Percentiles rank a stretch among this genome's conserved stretches.
Conservation (phyloP, 1,140 invertebrate species). For the Hyles vespertilio region DNA sequence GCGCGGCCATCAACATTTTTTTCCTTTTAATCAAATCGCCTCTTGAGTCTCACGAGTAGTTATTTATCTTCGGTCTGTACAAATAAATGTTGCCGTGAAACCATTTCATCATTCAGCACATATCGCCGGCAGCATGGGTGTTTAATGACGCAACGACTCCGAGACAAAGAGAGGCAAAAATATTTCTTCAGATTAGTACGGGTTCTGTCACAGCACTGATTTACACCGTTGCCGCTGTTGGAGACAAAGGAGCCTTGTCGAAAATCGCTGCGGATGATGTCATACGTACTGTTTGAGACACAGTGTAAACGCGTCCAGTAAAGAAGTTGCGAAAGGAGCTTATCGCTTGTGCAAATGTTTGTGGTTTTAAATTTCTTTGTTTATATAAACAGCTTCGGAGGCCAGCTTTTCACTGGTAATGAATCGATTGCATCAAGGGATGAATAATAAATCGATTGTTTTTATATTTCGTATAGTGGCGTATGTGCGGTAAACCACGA, state of each 20-base stretch:
- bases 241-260: slow-evolving; percentile 63
- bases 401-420: background rate
- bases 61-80: slow-evolving; percentile 51
- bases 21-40: slow-evolving; percentile 37
- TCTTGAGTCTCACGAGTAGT: slow-evolving; percentile 35
- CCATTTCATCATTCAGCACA: slow-evolving; percentile 64
- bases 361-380: background rate
- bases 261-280: slow-evolving; percentile 60
- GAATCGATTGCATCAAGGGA: no score
- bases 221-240: slow-evolving; percentile 55
- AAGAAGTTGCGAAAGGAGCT: background rate
- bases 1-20: slow-evolving; percentile 25
- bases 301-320: slow-evolving; percentile 8
- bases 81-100: slow-evolving; percentile 61
- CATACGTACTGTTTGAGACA: slow-evolving; percentile 36
- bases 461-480: no score
- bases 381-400: background rate
- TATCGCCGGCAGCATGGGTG: slow-evolving; percentile 40
- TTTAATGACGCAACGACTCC: slow-evolving; percentile 52
- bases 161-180: slow-evolving; percentile 47
- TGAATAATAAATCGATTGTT: no score
- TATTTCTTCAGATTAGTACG: slow-evolving; percentile 65
- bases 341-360: background rate
- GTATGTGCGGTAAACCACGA: no score
- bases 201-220: slow-evolving; percentile 56